A percentile compares a stretch with the other conserved stretches of the same genome.
These are phyloP conservation scores for Penelope pileata DNA, from an alignment of 2,113 vertebrate species.

Conservation along the genomic window DNA sequence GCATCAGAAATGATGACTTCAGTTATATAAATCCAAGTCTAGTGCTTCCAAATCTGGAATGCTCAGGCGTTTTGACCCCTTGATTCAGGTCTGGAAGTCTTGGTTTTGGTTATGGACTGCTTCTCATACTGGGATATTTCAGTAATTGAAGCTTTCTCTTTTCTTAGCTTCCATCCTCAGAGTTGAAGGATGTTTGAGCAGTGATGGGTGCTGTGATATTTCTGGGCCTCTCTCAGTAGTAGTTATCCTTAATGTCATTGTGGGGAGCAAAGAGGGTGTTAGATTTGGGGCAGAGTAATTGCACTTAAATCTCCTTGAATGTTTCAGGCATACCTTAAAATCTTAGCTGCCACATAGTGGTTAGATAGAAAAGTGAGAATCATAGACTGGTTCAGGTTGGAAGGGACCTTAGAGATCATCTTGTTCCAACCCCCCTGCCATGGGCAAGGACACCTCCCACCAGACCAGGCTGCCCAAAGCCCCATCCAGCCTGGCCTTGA, in stretches of 20 bases:
- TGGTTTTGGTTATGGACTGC: neutral
- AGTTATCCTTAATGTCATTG: neutral
- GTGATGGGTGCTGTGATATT: neutral
- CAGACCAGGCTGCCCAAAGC: too few relatives aligned
- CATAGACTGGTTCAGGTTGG: too few relatives aligned
- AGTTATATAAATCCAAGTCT: too few relatives aligned
- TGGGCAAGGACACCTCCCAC: too few relatives aligned
- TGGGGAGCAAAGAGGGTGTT: neutral
- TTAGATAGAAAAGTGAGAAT: neutral
- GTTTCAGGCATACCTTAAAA: neutral
- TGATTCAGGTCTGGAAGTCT: neutral
- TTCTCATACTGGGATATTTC: neutral
- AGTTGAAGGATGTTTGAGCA: neutral
- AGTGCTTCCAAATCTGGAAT: neutral
- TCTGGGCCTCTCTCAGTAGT: neutral
- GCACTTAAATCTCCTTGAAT: neutral
- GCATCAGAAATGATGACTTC: neutral
- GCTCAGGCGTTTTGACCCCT: neutral
- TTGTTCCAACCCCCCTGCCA: too few relatives aligned
- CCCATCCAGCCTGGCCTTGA: too few relatives aligned
- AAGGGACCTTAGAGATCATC: too few relatives aligned
- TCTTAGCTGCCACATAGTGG: neutral
- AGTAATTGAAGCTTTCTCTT: neutral
- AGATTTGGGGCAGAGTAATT: neutral
- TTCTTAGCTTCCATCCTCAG: neutral